Evolutionary conservation across 2,113 vertebrate genomes (phyloP), one percentile per base, ranked within the genome.

Genomic region (Eonycteris spelaea): DNA sequence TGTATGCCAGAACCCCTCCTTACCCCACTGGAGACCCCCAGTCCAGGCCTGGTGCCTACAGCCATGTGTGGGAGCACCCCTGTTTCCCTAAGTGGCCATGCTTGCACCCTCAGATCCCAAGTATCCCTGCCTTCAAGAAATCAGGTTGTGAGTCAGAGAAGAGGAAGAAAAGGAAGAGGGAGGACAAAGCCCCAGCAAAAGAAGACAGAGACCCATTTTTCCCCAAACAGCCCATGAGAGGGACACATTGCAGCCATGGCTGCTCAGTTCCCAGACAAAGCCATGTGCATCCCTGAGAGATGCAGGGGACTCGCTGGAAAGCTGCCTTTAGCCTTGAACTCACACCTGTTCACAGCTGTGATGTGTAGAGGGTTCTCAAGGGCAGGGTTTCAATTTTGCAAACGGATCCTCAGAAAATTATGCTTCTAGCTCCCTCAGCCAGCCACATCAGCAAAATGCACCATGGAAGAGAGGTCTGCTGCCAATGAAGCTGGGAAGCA

Each of bases 361-460:
- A 61, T 24, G 13, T 79, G 40, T 28, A 53, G 68, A 73, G 71
- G 13, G 14, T 68, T 91, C 77, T 89, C 86, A 78, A 68, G 45
- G 51, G 87, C 79, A 87, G 24, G 35, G 55, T 45, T 96, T 94
- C 48, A 68, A 4, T 86, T 59, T 61, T 82, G 22, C 53, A 89
- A 86, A 90, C 1, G 1, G 63, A 57, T 74, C 40, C 53, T 71
- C 80, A 71, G 87, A 86, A 96, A 74, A 84, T 3, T 16, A 48
- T 55, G 55, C 35, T 19, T 92, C 38, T 22, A 5, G 53, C 12
- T 45, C 53, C n/a, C 1, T 1, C 6, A 0, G 48, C 45, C 65
- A 28, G 71, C 78, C 67, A 83, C 3, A 3, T 94, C 95, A 86
- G 92, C 84, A 85, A 71, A 92, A 83, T 70, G 38, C 28, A 79